Evolutionary conservation across 2,888 invertebrate genomes (phyloP), one percentile per base, ranked within the genome.

Genomic region (Cerceris ruficornis): DNA sequence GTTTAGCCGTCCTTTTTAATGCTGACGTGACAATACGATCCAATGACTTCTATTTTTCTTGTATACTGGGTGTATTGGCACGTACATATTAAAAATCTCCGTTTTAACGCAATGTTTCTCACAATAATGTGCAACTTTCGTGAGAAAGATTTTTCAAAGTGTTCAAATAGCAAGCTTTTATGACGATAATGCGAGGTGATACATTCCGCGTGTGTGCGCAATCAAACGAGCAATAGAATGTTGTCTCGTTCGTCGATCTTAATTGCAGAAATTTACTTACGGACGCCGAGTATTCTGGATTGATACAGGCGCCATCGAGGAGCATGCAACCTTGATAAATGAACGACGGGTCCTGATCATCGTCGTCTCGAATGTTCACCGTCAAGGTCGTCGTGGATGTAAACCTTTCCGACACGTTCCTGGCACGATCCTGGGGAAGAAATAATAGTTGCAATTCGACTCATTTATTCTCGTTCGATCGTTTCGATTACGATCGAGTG

Each of bases 291-390:
- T 98, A 98, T 91, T 97, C 97, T 0, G 98, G 97, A 91, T 97
- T 97, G 82, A 97, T 96, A 91, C 98, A 98, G 66, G 96, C 95
- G 0, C 97, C 97, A 86, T 97, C 97, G 66, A 96, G 94, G 0
- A 96, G 93, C 85, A 95, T 96, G 90, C 98, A 98, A 13, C 97
- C 97, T 86, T 96, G 95, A 93, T 98, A 98, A 78, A 97, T 96
- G 90, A 98, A 98, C 0, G 97, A 97, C 0, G 98, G 98, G 90
- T 97, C 97, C 90, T 97, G 96, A 90, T 98, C 98, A 89, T 98
- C 98, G 60, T 97, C 98, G 88, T 98, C 98, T 87, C 95, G 94
- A 11, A 98, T 95, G 87, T 96, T 96, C 2, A 98, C 96, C 0
- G 96, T 97, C 76, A 98, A 92, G 0, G 97, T 98, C 0, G 98